These are phyloP conservation scores for Andinoacara biseriatus DNA, from an alignment of 2,113 vertebrate species.

Conservation along the genomic window DNA sequence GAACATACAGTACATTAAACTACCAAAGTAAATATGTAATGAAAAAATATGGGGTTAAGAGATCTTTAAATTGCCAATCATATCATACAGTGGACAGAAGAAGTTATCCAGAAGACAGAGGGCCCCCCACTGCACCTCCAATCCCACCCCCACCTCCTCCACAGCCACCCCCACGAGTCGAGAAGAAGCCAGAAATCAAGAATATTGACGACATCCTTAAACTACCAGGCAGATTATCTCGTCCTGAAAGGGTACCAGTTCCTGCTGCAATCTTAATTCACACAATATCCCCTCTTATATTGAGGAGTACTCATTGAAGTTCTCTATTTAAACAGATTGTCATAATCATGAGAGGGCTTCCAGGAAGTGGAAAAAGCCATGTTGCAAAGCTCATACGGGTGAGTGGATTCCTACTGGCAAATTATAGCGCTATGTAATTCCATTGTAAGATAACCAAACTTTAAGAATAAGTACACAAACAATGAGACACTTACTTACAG, in stretches of 20 bases:
- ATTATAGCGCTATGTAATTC: background rate
- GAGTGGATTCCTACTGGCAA: slow-evolving; percentile 58
- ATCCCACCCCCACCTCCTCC: slow-evolving; percentile 88
- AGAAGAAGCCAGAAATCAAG: slow-evolving; percentile 97
- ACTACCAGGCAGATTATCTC: slow-evolving; percentile 88
- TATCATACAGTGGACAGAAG: slow-evolving; percentile 86
- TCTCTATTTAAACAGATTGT: slow-evolving; percentile 88
- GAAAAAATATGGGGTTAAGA: background rate
- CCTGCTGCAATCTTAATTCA: background rate
- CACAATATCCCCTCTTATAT: background rate
- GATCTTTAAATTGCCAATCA: slow-evolving; percentile 2
- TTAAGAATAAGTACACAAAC: background rate
- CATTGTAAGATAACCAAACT: background rate
- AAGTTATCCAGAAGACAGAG: slow-evolving; percentile 90
- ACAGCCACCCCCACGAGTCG: slow-evolving; percentile 82
- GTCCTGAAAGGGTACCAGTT: slow-evolving; percentile 89
- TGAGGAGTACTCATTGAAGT: background rate
- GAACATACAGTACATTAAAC: background rate
- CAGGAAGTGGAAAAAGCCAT: slow-evolving; percentile 98
- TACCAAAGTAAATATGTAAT: background rate
- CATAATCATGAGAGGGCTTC: slow-evolving; percentile 97
- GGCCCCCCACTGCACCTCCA: slow-evolving; percentile 79
- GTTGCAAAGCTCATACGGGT: slow-evolving; percentile 98
- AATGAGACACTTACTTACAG: background rate
- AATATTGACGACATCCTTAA: slow-evolving; percentile 98